These are phyloP conservation scores for Simalia tracyae DNA, from an alignment of 2,797 vertebrate species.

Conservation along the genomic window DNA sequence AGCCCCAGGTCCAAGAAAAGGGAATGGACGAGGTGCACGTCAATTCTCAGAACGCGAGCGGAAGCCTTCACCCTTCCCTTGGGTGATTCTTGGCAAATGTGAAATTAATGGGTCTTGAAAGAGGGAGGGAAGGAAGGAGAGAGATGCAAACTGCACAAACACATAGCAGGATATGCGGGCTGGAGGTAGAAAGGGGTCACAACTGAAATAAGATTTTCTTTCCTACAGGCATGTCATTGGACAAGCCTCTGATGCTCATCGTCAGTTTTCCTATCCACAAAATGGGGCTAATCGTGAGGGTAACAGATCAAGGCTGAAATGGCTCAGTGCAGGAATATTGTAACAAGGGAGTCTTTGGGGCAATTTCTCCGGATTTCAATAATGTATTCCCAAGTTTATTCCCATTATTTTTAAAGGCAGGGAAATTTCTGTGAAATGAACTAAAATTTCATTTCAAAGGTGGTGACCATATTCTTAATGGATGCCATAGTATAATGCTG, in stretches of 20 bases:
- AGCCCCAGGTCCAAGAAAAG: too few species aligned
- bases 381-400: background rate
- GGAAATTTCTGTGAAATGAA: background rate
- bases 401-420: background rate
- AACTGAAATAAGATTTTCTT: background rate
- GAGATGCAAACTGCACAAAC: background rate
- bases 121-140: too few species aligned
- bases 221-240: background rate
- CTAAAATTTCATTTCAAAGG: background rate
- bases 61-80: background rate
- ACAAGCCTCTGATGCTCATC: too few species aligned
- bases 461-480: background rate
- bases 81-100: background rate
- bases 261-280: background rate
- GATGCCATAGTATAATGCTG: background rate
- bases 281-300: background rate
- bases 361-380: background rate
- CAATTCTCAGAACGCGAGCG: background rate
- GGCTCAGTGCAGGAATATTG: background rate
- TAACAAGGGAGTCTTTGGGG: background rate
- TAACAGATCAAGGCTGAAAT: background rate
- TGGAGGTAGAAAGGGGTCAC: background rate
- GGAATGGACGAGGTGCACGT: background rate
- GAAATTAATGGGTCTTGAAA: background rate
- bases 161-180: too few species aligned